Base-by-base conservation (phyloP, 2,113 vertebrate genomes). In the Corynorhinus townsendii region DNA sequence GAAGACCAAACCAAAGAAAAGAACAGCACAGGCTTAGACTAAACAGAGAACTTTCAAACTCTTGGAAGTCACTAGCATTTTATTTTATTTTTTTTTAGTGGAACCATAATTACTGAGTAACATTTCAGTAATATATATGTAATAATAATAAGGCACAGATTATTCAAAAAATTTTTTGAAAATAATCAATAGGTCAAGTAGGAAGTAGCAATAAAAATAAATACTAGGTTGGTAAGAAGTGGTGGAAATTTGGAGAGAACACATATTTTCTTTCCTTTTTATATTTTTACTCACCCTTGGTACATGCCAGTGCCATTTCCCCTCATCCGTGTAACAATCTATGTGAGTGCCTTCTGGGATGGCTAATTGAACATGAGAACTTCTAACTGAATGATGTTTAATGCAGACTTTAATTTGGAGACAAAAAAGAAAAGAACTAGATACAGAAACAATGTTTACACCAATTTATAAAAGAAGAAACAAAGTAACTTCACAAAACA, bases 191-290 rank as follows among this genome's bases (percentile, higher is more conserved):
- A 92, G 43, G 35, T 17, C 43, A 89, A 54, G 19, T 35, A 69
- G 73, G 64, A 91, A 95, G 72, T 2, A 19, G 43, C 19, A 94
- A 84, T 43, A 92, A 91, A 68, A 84, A 62, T 38, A 87, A 91
- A 68, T 33, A 54, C 1, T 28, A 88, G 43, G 24, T 71, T 75
- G 33, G 33, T 59, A 77, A 95, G 81, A 73, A 59, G 28, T 2
- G 24, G 35, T 30, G 5, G 49, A 54, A 73, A 75, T 80, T 54
- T 52, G 56, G 30, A 35, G 59, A 77, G 35, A 47, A 86, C 26
- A 92, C 77, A 62, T 52, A 79, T 33, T 76, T 35, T 80, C 54
- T 76, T 59, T 91, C 49, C 62, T 62, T 68, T 71, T 76, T 64
- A 83, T 40, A 26, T 22, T 43, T 54, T 87, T 26, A 19, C 9